Conservation (phyloP, 2,888 invertebrate genomes). For the Mesorhabditis belari region DNA sequence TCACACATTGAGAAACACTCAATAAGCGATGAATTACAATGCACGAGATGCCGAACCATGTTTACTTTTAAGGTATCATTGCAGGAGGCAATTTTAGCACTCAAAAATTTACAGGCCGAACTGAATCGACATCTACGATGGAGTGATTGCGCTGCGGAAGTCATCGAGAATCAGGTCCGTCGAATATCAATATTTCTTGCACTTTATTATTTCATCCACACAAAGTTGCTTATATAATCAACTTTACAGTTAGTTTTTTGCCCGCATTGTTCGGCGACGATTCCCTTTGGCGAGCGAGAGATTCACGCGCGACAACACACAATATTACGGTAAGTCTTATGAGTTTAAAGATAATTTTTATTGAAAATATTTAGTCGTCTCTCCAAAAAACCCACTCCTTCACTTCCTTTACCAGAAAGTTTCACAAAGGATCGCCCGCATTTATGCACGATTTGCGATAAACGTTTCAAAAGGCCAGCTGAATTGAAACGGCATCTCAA, state of each 20-base stretch:
- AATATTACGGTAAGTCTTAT: background rate
- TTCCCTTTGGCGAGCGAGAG: background rate
- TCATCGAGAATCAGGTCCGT: no score
- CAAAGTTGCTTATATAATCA: background rate
- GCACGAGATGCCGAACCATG: background rate
- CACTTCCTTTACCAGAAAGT: background rate
- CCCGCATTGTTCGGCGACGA: background rate
- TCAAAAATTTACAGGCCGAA: background rate
- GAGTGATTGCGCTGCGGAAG: no score
- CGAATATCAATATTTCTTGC: no score
- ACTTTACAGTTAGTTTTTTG: background rate
- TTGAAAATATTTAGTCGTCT: background rate
- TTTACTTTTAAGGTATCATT: background rate
- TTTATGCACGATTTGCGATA: constrained; percentile 21
- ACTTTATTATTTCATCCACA: background rate
- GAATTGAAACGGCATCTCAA: constrained; percentile 22
- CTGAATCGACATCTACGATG: background rate
- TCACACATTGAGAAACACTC: background rate
- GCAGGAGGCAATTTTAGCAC: no score
- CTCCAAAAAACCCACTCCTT: background rate
- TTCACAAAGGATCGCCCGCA: background rate
- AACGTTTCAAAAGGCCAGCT: constrained; percentile 23
- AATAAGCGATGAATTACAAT: background rate
- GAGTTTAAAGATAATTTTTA: background rate
- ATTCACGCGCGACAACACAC: background rate